These are phyloP conservation scores for Knipowitschia caucasica DNA, from an alignment of 2,797 vertebrate genomes.

Conservation along the genomic window DNA sequence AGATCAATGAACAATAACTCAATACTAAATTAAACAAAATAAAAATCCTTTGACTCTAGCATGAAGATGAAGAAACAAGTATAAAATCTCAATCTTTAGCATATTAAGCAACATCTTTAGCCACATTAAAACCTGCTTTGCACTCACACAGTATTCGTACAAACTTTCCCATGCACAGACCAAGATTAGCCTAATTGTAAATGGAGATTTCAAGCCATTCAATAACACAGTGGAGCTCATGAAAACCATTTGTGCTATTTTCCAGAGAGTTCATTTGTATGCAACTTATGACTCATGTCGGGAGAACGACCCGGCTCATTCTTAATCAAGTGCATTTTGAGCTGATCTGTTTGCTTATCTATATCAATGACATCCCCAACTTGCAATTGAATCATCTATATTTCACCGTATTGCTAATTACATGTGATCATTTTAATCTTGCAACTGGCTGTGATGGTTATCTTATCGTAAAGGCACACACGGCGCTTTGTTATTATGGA, in stretches of 20 bases:
- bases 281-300: conserved; percentile 72
- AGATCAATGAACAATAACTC: no score
- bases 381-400: conserved; percentile 68
- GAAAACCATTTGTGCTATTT: conserved; percentile 66
- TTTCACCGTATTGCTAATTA: conserved; percentile 62
- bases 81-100: no score
- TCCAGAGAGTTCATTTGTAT: conserved; percentile 60
- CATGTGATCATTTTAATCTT: conserved; percentile 69
- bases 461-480: conserved; percentile 60
- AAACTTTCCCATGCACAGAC: conserved; percentile 60
- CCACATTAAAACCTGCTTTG: conserved; percentile 57
- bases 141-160: conserved; percentile 58
- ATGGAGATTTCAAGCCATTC: conserved; percentile 69
- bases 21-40: no score
- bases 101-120: no score
- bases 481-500: conserved; percentile 56
- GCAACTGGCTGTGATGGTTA: conserved; percentile 55
- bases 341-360: conserved; percentile 63
- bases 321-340: conserved; percentile 70
- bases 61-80: no score
- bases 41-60: no score
- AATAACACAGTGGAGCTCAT: conserved; percentile 66
- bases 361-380: conserved; percentile 55
- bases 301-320: conserved; percentile 59
- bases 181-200: conserved; percentile 70